Conservation (phyloP, 2,888 invertebrate genomes). For the Cryptus viduatorius region DNA sequence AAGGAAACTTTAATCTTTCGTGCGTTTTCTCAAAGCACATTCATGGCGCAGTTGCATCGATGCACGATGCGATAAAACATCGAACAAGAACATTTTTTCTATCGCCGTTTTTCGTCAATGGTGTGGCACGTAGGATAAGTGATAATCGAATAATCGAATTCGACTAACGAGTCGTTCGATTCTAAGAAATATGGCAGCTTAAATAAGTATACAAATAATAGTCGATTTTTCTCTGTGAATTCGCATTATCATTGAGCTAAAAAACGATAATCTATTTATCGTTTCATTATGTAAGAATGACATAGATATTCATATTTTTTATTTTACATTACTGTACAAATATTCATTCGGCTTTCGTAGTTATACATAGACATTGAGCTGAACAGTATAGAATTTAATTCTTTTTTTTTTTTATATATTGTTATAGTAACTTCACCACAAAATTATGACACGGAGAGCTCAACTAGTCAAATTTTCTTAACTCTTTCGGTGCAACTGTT, state of each 20-base stretch:
- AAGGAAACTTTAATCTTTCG: constrained; percentile 63
- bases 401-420: constrained; percentile 16
- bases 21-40: background rate
- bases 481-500: constrained; percentile 78
- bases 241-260: constrained; percentile 25
- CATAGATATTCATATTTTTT: constrained; percentile 38
- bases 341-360: constrained; percentile 10
- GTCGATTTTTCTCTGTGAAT: background rate
- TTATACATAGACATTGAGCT: constrained; percentile 45
- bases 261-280: constrained; percentile 9
- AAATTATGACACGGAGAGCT: constrained; percentile 38
- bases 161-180: constrained; percentile 29
- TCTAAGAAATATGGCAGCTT: constrained; percentile 61
- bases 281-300: constrained; percentile 15
- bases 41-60: constrained; percentile 31
- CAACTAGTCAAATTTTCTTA: constrained; percentile 59
- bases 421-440: constrained; percentile 27
- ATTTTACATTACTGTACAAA: constrained; percentile 67
- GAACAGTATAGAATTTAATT: constrained; percentile 38
- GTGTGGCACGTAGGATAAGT: constrained; percentile 25
- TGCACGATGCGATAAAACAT: constrained; percentile 50
- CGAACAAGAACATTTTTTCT: constrained; percentile 39
- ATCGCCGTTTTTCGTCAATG: constrained; percentile 11
- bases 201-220: constrained; percentile 41
- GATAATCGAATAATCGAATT: constrained; percentile 14